Base-by-base conservation (phyloP, 1,140 invertebrate genomes). In the Sminthurides bifidus region DNA sequence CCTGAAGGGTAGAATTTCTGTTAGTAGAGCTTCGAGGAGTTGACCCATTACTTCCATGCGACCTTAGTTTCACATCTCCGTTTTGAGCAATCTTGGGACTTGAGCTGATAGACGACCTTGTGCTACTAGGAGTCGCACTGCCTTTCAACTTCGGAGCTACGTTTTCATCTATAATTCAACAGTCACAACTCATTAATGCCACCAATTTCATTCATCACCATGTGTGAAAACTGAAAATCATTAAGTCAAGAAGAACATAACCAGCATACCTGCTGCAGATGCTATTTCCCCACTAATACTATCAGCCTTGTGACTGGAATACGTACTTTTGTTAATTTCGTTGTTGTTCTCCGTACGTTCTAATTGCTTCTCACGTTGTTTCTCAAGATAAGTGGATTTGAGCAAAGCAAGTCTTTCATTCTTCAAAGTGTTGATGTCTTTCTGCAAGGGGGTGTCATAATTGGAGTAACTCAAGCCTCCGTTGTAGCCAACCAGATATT, bases 1-100 rank as follows among this genome's bases (percentile, higher is more conserved):
- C 87, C 72, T 92, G 84, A 3, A 90, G 72, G 23, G 81, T 85
- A 64, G 77, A 82, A 1, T 76, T 76, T 0, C 75, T 75, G 68
- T 81, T 81, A 2, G 79, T 79, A 15, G 78, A 81, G 64, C 63
- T 60, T 14, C 68, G 43, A 19, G 64, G 54, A 15, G 45, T 40
- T n/a, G 48, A 24, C 26, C 43, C n/a, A 59, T 57, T 43, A 29
- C 46, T 79, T 78, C 55, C 78, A 66, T 50, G 73, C 71, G 21
- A 71, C 69, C 52, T 65, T 60, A 68, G 70, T 72, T 44, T 69
- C 66, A 60, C 60, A 58, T 59, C 51, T 33, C 33, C 12, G 14
- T 6, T 35, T 1, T 30, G 56, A 45, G 33, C 19, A 19, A 54
- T 33, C 41, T 60, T 63, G 38, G 51, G 55, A 60, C 55, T 60